A percentile compares a stretch with the other conserved stretches of the same genome.
Conservation (phyloP, 1,140 invertebrate species). For the Solen grandis region DNA sequence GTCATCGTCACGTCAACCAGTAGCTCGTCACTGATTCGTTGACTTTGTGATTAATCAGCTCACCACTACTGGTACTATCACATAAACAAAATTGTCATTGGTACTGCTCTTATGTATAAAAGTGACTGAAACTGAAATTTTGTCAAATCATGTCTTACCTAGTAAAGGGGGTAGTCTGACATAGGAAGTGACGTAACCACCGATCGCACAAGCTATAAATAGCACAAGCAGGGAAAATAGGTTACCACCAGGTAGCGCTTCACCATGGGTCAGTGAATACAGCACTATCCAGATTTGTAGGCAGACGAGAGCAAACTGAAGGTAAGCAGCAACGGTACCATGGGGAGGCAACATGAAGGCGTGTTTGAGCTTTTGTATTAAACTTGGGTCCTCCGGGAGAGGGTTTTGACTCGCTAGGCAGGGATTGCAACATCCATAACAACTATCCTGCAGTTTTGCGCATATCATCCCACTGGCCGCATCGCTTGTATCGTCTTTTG, state of each 20-base stretch:
- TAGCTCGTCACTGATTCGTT: too few species aligned
- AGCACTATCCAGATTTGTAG: slow-evolving; percentile 89
- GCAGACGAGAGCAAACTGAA: slow-evolving; percentile 66
- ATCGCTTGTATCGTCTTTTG: neutral
- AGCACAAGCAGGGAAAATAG: slow-evolving; percentile 88
- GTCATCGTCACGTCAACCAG: too few species aligned
- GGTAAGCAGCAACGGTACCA: slow-evolving; percentile 66
- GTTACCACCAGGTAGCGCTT: slow-evolving; percentile 88
- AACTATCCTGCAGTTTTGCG: slow-evolving; percentile 23
- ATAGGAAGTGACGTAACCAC: slow-evolving; percentile 88
- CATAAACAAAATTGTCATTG: too few species aligned
- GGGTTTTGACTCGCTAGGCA: slow-evolving; percentile 66
- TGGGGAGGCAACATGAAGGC: slow-evolving; percentile 73
- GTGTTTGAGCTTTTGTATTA: slow-evolving; percentile 56
- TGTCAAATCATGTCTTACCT: too few species aligned
- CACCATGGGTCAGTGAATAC: slow-evolving; percentile 87
- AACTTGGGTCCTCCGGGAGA: slow-evolving; percentile 64
- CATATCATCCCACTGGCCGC: neutral
- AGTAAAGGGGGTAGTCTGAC: slow-evolving; percentile 90
- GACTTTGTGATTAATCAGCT: too few species aligned
- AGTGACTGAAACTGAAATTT: too few species aligned
- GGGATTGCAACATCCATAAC: slow-evolving; percentile 43
- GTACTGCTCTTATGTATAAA: too few species aligned
- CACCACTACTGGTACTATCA: too few species aligned
- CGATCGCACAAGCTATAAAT: slow-evolving; percentile 86